phyloP scores from a whole-genome alignment of 2,888 invertebrate genomes.

The Phortica okadai region DNA sequence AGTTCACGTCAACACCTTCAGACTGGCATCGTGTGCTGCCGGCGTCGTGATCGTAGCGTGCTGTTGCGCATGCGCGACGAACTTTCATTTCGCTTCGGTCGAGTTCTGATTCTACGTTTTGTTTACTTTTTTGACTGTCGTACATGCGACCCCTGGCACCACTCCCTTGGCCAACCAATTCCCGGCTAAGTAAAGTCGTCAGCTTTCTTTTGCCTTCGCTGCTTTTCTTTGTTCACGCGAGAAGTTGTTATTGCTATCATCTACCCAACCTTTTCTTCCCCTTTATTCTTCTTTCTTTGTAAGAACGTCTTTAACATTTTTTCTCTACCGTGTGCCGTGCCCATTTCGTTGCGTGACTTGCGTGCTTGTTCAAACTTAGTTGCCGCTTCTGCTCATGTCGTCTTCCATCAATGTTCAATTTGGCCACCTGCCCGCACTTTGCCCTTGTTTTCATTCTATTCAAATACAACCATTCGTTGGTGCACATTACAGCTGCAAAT shows the following conservation, averaged over 20 bases:
- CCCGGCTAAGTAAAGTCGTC: neutral
- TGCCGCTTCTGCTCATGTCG: conserved; percentile 30
- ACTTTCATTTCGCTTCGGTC: conserved; percentile 56
- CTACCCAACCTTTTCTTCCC: conserved; percentile 20
- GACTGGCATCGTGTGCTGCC: conserved; percentile 3
- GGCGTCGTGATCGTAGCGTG: conserved; percentile 1
- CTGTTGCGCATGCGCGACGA: conserved; percentile 56
- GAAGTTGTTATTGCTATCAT: neutral
- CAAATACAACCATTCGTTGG: too few relatives aligned
- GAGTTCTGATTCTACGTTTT: conserved; percentile 34
- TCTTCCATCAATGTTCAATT: conserved; percentile 23
- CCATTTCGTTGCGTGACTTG: conserved; percentile 70
- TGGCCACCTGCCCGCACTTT: conserved; percentile 43
- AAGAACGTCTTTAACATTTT: conserved; percentile 18
- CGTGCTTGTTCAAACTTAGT: conserved; percentile 43
- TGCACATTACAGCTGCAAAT: too few relatives aligned
- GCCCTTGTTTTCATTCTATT: conserved; percentile 43
- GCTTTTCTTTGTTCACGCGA: conserved; percentile 14
- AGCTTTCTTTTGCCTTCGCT: conserved; percentile 11
- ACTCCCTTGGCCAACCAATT: neutral
- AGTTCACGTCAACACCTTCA: conserved; percentile 47
- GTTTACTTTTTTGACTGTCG: conserved; percentile 9
- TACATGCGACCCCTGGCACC: neutral
- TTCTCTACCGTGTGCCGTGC: conserved; percentile 56
- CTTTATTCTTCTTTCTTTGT: conserved; percentile 42